Base-by-base conservation (phyloP, 2,797 vertebrate genomes). In the Pristis pectinata region DNA sequence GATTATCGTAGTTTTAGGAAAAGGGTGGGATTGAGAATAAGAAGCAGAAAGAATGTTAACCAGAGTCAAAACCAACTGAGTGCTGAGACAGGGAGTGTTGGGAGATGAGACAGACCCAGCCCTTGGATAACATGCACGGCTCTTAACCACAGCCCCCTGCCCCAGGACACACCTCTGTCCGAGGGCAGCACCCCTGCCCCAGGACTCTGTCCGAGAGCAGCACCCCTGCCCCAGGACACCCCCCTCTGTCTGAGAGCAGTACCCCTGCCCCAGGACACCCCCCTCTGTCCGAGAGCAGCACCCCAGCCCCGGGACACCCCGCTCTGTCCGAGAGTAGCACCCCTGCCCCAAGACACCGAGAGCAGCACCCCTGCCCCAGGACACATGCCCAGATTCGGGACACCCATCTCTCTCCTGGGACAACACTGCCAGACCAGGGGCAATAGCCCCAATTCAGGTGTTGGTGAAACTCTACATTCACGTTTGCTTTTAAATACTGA, bases 31-130 rank as follows among this genome's bases (percentile, higher is more conserved):
- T 44, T 7, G 37, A 19, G 41, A 96, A 94, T 15, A 95, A 95
- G 89, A 41, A 96, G 97, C 96, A 96, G 96, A 96, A 97, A 96
- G 96, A 96, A 97, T 94, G 97, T 96, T 96, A 96, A 95, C 95
- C 95, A 95, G 95, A 96, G 95, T 94, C 96, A 95, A 96, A 95
- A 82, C 96, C 95, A 97, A 97, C 95, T 95, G 44, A 44, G 44
- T 17, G 19, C 5, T 9, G 79, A 22, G 11, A 37, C 10, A 37
- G 4, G 1, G 80, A 22, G 15, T 19, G 37, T 1, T 1, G 15
- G 34, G 27, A 10, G 19, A 2, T 56, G 9, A 41, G 41, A 41
- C 41, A 41, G 41, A 41, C 7, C 76, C 76, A 77, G 11, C 5
- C 19, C 0, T 24, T 24, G 24, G 11, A n/a, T n/a, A 79, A 34